These are phyloP conservation scores for Hystrix brachyura DNA, from an alignment of 2,113 vertebrate genomes.

Conservation along the genomic window DNA sequence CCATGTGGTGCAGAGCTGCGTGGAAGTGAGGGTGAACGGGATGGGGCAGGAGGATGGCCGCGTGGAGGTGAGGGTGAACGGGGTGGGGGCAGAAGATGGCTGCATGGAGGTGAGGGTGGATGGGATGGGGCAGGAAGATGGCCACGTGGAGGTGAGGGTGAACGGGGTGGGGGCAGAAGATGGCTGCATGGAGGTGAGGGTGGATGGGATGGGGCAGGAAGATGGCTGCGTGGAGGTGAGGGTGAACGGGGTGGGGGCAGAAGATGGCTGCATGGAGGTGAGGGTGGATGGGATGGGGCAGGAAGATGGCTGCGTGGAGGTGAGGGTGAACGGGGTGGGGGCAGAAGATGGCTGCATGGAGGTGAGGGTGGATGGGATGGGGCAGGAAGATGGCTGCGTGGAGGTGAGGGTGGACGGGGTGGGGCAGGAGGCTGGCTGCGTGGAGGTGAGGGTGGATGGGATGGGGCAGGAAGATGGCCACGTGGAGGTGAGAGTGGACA, in stretches of 20 bases:
- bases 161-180: background rate
- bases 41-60: background rate
- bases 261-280: fast-evolving
- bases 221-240: no score
- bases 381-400: no score
- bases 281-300: no score
- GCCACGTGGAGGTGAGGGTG: no score
- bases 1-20: fast-evolving
- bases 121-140: no score
- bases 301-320: no score
- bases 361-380: no score
- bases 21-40: fast-evolving
- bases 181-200: fast-evolving
- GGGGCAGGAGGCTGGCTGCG: background rate
- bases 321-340: no score
- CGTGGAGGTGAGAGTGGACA: background rate
- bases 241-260: no score
- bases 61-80: background rate
- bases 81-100: background rate
- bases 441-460: fast-evolving
- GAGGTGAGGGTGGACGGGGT: no score
- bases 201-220: no score
- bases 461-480: no score
- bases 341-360: background rate
- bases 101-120: fast-evolving